These are phyloP conservation scores for Galerucella calmariensis DNA, from an alignment of 2,888 invertebrate species.

Conservation along the genomic window DNA sequence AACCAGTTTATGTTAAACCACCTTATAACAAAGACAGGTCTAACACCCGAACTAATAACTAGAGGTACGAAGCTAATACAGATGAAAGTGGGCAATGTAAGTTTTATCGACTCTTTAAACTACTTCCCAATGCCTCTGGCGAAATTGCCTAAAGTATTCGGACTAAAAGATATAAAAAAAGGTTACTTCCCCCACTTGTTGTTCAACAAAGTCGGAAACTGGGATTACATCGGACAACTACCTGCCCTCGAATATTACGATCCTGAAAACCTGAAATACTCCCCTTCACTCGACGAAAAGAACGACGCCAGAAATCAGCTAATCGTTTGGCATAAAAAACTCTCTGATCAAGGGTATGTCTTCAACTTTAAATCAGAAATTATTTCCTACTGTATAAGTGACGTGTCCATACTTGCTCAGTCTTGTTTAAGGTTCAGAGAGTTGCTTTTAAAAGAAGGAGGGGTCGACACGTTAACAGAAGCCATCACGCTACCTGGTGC, in stretches of 20 bases:
- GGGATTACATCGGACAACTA: too few species aligned
- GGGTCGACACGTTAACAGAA: constrained; percentile 50
- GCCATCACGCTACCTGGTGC: constrained; percentile 50
- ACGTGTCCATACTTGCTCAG: constrained; percentile 51
- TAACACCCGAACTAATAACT: constrained; percentile 33
- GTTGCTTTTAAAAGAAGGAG: constrained; percentile 43
- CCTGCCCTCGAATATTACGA: too few species aligned
- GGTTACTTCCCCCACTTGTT: constrained; percentile 36
- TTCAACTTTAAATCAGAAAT: constrained; percentile 49
- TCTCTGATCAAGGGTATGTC: too few species aligned
- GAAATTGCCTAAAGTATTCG: constrained; percentile 43
- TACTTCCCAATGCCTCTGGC: constrained; percentile 4
- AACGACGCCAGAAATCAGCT: too few species aligned
- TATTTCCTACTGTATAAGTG: constrained; percentile 45
- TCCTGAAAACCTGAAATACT: too few species aligned
- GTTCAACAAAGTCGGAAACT: too few species aligned
- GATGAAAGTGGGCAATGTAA: constrained; percentile 27
- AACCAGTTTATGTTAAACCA: constrained; percentile 32
- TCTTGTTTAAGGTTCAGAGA: constrained; percentile 48
- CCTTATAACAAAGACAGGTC: constrained; percentile 26
- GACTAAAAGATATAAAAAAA: constrained; percentile 40
- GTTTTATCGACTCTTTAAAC: constrained; percentile 49
- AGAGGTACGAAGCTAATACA: constrained; percentile 39
- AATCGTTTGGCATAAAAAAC: too few species aligned
- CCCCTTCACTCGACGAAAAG: too few species aligned